phyloP scores from a whole-genome alignment of 1,140 invertebrate species.

The fruit fly (Drosophila melanogaster) region Release_6_plus_ISO1_MT NT_033779.5:17356501-17357000 shows the following conservation, averaged over 20 bases:
- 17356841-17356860: background rate
- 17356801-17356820: background rate
- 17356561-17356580: too few species aligned
- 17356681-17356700: background rate
- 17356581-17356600: too few species aligned
- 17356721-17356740: too few species aligned
- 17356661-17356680: background rate
- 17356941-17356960: background rate
- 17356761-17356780: too few species aligned
- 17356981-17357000: slow-evolving; percentile 49
- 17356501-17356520: background rate
- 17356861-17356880: background rate
- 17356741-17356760: too few species aligned
- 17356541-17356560: background rate
- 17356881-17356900: slow-evolving; percentile 40
- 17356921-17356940: slow-evolving; percentile 18
- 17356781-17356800: too few species aligned
- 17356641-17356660: background rate
- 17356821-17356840: background rate
- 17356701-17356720: too few species aligned
- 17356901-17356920: slow-evolving; percentile 23
- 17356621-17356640: background rate
- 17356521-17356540: background rate
- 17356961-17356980: slow-evolving; percentile 21
- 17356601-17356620: background rate